phyloP scores from a whole-genome alignment of 2,113 vertebrate species.

The Cervus canadensis region DNA sequence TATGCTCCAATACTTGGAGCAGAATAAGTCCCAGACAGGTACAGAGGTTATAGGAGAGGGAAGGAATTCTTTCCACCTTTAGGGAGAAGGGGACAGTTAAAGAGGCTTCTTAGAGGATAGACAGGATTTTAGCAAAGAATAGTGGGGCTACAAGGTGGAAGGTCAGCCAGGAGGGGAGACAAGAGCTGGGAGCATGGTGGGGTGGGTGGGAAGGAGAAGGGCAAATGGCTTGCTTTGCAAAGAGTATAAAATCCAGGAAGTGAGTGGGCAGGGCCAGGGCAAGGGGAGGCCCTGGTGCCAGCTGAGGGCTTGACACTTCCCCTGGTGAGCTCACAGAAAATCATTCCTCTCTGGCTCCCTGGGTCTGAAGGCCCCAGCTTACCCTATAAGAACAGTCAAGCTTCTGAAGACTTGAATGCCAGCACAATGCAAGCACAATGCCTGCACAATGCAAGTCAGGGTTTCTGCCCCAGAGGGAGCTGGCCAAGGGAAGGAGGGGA shows the following conservation, averaged over 20 bases:
- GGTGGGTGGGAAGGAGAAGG: rapidly evolving
- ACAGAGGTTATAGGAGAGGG: not conserved
- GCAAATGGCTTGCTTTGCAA: not conserved
- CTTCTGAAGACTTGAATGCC: not conserved
- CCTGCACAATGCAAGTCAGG: not conserved
- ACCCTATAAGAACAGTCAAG: not conserved
- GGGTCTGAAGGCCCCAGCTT: not conserved
- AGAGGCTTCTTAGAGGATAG: not conserved
- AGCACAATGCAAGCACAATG: too few relatives aligned
- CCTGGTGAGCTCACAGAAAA: not conserved
- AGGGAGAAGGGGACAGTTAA: not conserved
- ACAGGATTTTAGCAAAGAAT: not conserved
- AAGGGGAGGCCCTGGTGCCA: not conserved
- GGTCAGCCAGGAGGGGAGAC: not conserved
- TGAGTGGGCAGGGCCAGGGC: not conserved
- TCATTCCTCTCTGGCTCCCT: not conserved
- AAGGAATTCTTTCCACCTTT: not conserved
- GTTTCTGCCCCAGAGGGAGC: not conserved
- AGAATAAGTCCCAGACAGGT: not conserved
- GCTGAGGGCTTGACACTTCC: not conserved
- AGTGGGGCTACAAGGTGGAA: too few relatives aligned
- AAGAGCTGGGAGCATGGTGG: not conserved
- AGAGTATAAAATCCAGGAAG: not conserved
- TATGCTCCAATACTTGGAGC: not conserved
- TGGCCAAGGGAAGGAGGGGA: not conserved